Evolutionary conservation across 2,888 invertebrate genomes (phyloP).

Genomic region (Colostygia pectinataria): DNA sequence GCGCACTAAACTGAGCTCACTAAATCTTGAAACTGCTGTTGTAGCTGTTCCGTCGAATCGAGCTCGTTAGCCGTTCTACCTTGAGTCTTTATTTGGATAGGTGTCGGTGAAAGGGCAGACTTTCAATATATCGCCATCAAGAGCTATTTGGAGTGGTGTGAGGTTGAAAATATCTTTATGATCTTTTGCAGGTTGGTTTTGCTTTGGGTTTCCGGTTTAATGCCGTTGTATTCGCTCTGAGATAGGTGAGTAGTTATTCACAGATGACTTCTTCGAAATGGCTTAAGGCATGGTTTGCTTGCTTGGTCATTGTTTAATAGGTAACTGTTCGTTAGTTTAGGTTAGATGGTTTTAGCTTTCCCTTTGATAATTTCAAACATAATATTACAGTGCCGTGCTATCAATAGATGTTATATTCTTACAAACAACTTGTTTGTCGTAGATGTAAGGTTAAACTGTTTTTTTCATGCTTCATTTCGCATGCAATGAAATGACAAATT

Average conservation of each 20-base stretch:
- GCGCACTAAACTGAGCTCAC: conserved; percentile 40
- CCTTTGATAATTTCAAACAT: conserved; percentile 3
- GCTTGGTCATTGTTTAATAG: conserved; percentile 18
- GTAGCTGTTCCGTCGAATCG: conserved; percentile 18
- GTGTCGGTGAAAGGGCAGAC: conserved; percentile 32
- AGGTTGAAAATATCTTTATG: conserved; percentile 42
- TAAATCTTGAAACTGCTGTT: conserved; percentile 12
- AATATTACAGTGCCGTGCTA: too few species aligned
- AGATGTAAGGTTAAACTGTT: too few species aligned
- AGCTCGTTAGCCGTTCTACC: conserved; percentile 29
- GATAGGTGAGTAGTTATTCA: conserved; percentile 34
- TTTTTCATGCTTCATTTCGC: too few species aligned
- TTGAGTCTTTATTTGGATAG: conserved; percentile 33
- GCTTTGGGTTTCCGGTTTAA: conserved; percentile 28
- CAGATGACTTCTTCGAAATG: conserved; percentile 30
- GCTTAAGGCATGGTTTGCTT: conserved; percentile 16
- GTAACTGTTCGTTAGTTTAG: conserved; percentile 10
- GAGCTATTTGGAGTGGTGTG: conserved; percentile 39
- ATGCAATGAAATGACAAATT: too few species aligned
- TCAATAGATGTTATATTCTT: too few species aligned
- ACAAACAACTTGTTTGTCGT: too few species aligned
- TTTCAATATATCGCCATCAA: conserved; percentile 37
- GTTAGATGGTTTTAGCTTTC: conserved; percentile 2
- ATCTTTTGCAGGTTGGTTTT: conserved; percentile 32
- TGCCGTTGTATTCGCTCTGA: conserved; percentile 29